Percentiles rank a stretch among this genome's conserved stretches.
These are phyloP conservation scores for Peromyscus polionotus DNA, from an alignment of 2,113 vertebrate genomes.

Conservation along the genomic window DNA sequence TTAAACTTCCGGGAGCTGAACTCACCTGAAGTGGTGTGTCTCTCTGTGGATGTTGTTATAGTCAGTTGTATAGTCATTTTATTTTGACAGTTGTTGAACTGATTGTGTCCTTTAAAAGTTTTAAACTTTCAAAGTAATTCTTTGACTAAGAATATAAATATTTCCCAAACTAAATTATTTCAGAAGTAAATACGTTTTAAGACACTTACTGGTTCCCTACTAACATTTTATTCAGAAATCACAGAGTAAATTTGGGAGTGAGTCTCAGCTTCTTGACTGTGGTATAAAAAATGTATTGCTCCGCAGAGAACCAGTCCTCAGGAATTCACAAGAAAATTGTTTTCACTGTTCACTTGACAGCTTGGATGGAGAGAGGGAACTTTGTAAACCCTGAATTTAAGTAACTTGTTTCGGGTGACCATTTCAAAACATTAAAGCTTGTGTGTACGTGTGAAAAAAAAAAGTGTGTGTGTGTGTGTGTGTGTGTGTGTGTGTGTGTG, in stretches of 20 bases:
- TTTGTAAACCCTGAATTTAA: constrained; percentile 49
- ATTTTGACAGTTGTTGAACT: constrained; percentile 48
- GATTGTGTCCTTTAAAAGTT: constrained; percentile 59
- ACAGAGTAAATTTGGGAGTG: constrained; percentile 22
- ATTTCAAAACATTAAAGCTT: constrained; percentile 61
- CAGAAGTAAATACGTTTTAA: constrained; percentile 51
- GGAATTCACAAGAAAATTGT: not conserved
- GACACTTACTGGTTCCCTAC: constrained; percentile 17
- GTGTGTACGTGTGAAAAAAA: not conserved
- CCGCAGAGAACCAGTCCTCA: not conserved
- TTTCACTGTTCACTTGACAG: constrained; percentile 39
- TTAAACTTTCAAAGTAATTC: constrained; percentile 49
- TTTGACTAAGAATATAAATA: constrained; percentile 54
- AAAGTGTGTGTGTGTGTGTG: too few relatives aligned
- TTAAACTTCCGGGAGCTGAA: constrained; percentile 28
- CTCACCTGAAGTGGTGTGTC: constrained; percentile 36
- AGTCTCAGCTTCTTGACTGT: constrained; percentile 40
- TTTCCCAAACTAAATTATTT: constrained; percentile 65
- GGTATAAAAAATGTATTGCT: not conserved
- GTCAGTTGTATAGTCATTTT: constrained; percentile 41
- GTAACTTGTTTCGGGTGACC: constrained; percentile 8
- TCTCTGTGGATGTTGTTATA: not conserved
- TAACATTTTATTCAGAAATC: not conserved
- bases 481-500: too few relatives aligned
- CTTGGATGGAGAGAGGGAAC: not conserved